Conservation (phyloP, 2,113 vertebrate genomes). For the Albula glossodonta region DNA sequence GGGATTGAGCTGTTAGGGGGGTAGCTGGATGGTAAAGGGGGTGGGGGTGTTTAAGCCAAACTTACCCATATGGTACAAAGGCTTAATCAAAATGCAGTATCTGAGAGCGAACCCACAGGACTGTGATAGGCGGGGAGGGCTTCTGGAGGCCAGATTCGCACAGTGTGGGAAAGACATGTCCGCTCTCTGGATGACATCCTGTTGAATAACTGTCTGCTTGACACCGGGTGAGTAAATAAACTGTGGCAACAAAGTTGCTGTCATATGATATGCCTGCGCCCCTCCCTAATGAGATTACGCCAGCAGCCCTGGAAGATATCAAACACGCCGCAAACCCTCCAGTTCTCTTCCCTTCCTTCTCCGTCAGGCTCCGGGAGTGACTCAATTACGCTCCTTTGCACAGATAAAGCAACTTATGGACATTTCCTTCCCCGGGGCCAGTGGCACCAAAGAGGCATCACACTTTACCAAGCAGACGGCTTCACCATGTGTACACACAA, state of each 20-base stretch:
- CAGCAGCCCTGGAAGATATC: not conserved
- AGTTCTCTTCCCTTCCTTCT: not conserved
- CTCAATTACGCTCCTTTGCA: not conserved
- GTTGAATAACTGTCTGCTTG: constrained; percentile 2
- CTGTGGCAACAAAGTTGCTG: not conserved
- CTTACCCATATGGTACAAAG: not conserved
- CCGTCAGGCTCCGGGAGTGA: not conserved
- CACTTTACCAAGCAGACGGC: not conserved
- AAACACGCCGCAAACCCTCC: not conserved
- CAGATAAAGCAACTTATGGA: not conserved
- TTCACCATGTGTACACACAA: too few species aligned
- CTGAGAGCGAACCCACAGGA: not conserved
- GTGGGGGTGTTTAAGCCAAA: not conserved
- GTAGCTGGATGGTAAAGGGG: not conserved
- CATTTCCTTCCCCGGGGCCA: not conserved
- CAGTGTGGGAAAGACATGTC: not conserved
- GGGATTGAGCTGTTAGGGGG: not conserved
- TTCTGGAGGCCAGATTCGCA: not conserved
- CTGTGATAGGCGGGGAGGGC: not conserved
- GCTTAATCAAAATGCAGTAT: not conserved
- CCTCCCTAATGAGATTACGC: not conserved
- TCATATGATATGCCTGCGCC: constrained; percentile 3
- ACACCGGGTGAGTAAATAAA: constrained; percentile 1
- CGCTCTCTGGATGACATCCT: not conserved
- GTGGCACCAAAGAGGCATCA: not conserved